Percentiles rank a stretch among this genome's conserved stretches.
phyloP scores from a whole-genome alignment of 1,140 invertebrate species.

The Drosophila hydei region DNA sequence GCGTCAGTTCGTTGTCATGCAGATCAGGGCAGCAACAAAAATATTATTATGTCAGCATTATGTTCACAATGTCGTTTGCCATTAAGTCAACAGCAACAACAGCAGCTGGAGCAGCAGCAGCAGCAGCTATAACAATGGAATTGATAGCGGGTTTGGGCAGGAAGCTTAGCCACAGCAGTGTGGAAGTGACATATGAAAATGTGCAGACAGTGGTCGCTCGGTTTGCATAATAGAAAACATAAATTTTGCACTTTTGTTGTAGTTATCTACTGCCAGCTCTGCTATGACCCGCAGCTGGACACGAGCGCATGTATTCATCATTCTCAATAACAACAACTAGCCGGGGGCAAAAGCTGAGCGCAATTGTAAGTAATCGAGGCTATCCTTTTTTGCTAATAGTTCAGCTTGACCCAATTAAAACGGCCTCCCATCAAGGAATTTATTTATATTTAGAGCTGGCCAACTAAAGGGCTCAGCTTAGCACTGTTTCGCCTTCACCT shows the following conservation, averaged over 20 bases:
- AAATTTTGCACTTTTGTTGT: slow-evolving; percentile 61
- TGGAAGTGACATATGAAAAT: slow-evolving; percentile 55
- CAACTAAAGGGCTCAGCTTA: neutral
- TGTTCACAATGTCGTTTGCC: slow-evolving; percentile 79
- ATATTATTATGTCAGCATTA: slow-evolving; percentile 82
- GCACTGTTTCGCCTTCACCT: neutral
- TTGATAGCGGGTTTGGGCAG: neutral
- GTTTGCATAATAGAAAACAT: slow-evolving; percentile 70
- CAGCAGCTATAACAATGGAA: slow-evolving; percentile 7
- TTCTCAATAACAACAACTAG: neutral
- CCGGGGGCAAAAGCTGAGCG: neutral
- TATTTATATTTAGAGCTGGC: neutral
- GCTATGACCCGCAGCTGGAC: slow-evolving; percentile 3
- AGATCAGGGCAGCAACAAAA: slow-evolving; percentile 75
- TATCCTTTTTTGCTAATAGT: no score
- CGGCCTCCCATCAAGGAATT: no score
- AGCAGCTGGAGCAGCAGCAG: no score
- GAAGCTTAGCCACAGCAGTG: neutral
- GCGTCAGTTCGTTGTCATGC: slow-evolving; percentile 41
- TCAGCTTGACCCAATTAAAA: no score
- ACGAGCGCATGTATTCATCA: neutral
- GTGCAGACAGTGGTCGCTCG: slow-evolving; percentile 30
- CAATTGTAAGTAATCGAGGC: neutral
- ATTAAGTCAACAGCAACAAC: slow-evolving; percentile 67
- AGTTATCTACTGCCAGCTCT: no score